phyloP scores from a whole-genome alignment of 2,113 vertebrate genomes.

The Acinonyx jubatus region DNA sequence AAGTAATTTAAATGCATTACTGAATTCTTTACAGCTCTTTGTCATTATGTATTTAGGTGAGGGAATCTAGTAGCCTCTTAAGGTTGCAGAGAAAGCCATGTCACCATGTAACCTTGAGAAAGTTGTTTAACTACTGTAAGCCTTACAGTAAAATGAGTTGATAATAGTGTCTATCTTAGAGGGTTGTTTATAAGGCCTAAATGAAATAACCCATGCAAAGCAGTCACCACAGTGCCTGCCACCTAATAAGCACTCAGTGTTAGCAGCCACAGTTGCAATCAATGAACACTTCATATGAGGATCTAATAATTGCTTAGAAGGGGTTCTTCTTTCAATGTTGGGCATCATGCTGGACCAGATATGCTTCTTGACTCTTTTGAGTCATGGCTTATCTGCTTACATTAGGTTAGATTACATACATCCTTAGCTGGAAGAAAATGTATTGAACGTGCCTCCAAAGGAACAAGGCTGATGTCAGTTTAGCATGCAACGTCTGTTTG shows the following conservation, averaged over 20 bases:
- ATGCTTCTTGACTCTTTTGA: constrained; percentile 13
- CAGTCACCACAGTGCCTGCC: background rate
- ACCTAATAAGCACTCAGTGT: background rate
- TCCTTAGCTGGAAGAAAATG: background rate
- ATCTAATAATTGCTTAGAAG: constrained; percentile 18
- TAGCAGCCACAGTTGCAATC: background rate
- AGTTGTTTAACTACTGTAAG: background rate
- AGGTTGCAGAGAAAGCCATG: background rate
- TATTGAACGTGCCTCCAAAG: background rate
- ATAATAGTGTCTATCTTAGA: background rate
- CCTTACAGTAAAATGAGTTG: background rate
- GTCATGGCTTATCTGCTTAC: background rate
- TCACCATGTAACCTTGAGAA: background rate
- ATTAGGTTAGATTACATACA: background rate
- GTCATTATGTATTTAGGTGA: background rate
- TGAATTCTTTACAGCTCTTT: constrained; percentile 55
- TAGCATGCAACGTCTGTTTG: background rate
- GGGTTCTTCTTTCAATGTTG: constrained; percentile 18
- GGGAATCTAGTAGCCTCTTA: background rate
- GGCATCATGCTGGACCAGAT: background rate
- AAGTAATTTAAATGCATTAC: constrained; percentile 53
- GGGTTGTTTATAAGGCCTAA: background rate
- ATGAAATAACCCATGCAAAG: background rate
- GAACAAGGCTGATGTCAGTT: background rate
- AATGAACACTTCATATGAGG: background rate